phyloP scores from a whole-genome alignment of 2,888 invertebrate genomes.

The Drosophila subquinaria region DNA sequence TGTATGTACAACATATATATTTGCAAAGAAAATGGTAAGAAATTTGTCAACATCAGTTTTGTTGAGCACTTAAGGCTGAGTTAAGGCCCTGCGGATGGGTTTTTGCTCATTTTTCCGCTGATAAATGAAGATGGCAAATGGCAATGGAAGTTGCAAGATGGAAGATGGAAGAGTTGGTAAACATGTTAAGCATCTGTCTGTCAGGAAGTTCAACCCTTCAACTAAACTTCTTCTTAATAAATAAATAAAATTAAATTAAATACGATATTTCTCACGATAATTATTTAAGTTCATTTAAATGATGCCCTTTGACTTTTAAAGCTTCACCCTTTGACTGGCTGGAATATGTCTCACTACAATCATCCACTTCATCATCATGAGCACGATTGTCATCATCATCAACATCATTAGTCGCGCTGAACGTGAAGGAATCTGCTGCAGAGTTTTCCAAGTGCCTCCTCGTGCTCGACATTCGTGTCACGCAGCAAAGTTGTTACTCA shows the following conservation, averaged over 20 bases:
- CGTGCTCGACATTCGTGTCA: constrained; percentile 32
- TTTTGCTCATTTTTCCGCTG: constrained; percentile 41
- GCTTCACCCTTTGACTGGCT: constrained; percentile 1
- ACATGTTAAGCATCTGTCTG: constrained; percentile 20
- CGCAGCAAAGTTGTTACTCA: constrained; percentile 40
- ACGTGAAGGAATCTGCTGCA: constrained; percentile 17
- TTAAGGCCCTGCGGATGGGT: constrained; percentile 61
- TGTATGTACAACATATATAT: constrained; percentile 18
- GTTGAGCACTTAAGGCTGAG: constrained; percentile 60
- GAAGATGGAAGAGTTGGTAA: constrained; percentile 22
- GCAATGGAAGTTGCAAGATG: constrained; percentile 2
- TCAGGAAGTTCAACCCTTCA: constrained; percentile 17
- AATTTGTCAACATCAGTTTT: constrained; percentile 73
- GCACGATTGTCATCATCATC: background rate
- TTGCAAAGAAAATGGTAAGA: constrained; percentile 37
- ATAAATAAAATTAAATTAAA: constrained; percentile 10
- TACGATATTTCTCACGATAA: constrained; percentile 4
- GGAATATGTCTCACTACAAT: background rate
- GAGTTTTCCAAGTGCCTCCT: constrained; percentile 8
- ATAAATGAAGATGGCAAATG: constrained; percentile 63
- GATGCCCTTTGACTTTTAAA: constrained; percentile 2
- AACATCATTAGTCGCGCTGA: constrained; percentile 31
- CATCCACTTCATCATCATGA: background rate
- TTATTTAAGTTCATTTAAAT: constrained; percentile 3
- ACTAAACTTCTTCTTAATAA: background rate